phyloP scores from a whole-genome alignment of 2,113 vertebrate species.

The Pteropus alecto region DNA sequence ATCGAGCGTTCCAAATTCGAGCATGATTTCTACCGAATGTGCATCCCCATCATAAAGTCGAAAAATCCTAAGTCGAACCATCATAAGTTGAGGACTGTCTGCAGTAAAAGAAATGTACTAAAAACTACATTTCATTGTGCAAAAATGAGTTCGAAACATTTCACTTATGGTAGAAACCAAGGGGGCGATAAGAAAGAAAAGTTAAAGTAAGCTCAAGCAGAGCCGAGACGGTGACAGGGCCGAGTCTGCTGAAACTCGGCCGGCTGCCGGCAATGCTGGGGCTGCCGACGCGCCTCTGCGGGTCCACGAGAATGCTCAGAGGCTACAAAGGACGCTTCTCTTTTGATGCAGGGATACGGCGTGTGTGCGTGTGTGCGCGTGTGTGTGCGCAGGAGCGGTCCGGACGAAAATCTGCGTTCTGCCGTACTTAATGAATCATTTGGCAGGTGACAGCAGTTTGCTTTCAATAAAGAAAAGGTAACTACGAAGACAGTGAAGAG shows the following conservation, averaged over 20 bases:
- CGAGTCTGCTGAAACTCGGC: too few species aligned
- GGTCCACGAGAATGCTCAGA: fast-evolving
- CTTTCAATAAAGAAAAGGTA: not conserved
- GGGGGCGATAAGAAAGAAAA: not conserved
- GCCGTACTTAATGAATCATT: not conserved
- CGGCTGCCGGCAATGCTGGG: not conserved
- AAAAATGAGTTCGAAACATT: not conserved
- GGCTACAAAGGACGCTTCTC: not conserved
- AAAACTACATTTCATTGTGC: not conserved
- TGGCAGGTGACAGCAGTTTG: not conserved
- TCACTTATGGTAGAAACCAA: not conserved
- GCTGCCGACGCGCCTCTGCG: not conserved
- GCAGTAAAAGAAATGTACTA: not conserved
- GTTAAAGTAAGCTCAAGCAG: not conserved
- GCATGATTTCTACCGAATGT: too few species aligned
- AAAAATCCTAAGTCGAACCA: not conserved
- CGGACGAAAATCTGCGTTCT: not conserved
- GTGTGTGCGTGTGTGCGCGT: too few species aligned
- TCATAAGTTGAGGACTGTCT: not conserved
- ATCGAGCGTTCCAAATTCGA: not conserved
- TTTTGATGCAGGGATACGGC: not conserved
- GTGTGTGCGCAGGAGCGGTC: not conserved
- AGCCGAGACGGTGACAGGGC: not conserved
- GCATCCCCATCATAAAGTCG: not conserved
- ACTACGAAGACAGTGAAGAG: not conserved